phyloP scores from a whole-genome alignment of 2,888 invertebrate species.

The Apodemia zela region DNA sequence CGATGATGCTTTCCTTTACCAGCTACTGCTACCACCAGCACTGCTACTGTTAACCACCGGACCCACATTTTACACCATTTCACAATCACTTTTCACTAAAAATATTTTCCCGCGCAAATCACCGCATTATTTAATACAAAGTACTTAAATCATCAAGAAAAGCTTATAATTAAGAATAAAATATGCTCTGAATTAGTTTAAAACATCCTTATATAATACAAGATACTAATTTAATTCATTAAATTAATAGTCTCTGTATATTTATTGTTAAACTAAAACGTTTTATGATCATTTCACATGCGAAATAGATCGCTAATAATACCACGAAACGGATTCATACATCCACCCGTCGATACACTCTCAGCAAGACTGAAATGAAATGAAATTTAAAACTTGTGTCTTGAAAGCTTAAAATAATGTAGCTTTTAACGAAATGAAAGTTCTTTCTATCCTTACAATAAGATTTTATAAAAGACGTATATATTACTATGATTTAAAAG shows the following conservation, averaged over 20 bases:
- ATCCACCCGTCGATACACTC: background rate
- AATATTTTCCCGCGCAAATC: constrained; percentile 8
- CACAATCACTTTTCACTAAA: constrained; percentile 31
- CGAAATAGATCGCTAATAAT: constrained; percentile 8
- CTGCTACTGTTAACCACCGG: constrained; percentile 47
- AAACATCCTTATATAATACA: background rate
- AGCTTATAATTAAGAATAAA: too few species aligned
- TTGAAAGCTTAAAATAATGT: background rate
- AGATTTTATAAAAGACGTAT: background rate
- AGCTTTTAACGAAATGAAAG: background rate
- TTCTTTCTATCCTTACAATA: background rate
- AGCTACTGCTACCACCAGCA: constrained; percentile 53
- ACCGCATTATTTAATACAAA: constrained; percentile 22
- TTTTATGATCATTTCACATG: constrained; percentile 12
- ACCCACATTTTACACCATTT: constrained; percentile 57
- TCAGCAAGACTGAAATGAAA: background rate
- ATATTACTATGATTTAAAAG: too few species aligned
- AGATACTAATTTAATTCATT: background rate
- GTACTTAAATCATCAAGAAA: background rate
- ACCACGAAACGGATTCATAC: background rate
- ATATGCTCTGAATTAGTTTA: background rate
- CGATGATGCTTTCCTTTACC: constrained; percentile 63
- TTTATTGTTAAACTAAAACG: background rate
- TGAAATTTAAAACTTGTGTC: constrained; percentile 14
- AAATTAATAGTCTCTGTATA: background rate